These are phyloP conservation scores for Phrynocephalus versicolor DNA, from an alignment of 2,113 vertebrate species.

Conservation along the genomic window DNA sequence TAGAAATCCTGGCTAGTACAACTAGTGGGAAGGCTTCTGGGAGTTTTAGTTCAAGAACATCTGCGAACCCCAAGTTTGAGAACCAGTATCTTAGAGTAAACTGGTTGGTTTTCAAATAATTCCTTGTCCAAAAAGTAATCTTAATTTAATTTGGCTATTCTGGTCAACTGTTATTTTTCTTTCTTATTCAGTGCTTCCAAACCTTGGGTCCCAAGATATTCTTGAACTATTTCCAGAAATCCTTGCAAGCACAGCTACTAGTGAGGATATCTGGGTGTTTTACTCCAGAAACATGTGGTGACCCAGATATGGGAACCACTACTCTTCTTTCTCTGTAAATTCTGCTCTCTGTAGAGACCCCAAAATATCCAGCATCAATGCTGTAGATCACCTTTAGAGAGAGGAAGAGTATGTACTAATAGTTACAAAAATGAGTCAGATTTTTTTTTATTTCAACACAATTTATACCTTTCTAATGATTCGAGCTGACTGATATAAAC, in stretches of 20 bases:
- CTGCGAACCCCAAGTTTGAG: too few relatives aligned
- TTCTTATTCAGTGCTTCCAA: too few relatives aligned
- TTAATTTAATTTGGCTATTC: constrained; percentile 27
- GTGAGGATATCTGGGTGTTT: too few relatives aligned
- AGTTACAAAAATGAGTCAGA: neutral
- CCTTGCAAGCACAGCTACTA: too few relatives aligned
- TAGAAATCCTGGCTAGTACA: too few relatives aligned
- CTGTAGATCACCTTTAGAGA: constrained; percentile 32
- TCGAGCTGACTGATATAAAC: neutral
- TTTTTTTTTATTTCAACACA: neutral
- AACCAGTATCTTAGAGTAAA: too few relatives aligned
- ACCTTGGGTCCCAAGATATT: too few relatives aligned
- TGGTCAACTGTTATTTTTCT: neutral
- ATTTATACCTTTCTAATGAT: neutral
- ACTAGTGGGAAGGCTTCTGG: too few relatives aligned
- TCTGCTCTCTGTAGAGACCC: neutral
- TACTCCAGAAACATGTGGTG: too few relatives aligned
- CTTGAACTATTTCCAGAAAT: too few relatives aligned
- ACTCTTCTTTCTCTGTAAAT: neutral
- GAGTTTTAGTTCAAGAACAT: too few relatives aligned
- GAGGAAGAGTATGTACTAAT: neutral
- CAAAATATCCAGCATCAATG: neutral
- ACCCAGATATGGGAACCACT: too few relatives aligned
- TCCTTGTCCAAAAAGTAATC: constrained; percentile 13
- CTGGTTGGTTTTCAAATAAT: constrained; percentile 33